phyloP scores from a whole-genome alignment of 2,113 vertebrate species.

The Pitta sordida region DNA sequence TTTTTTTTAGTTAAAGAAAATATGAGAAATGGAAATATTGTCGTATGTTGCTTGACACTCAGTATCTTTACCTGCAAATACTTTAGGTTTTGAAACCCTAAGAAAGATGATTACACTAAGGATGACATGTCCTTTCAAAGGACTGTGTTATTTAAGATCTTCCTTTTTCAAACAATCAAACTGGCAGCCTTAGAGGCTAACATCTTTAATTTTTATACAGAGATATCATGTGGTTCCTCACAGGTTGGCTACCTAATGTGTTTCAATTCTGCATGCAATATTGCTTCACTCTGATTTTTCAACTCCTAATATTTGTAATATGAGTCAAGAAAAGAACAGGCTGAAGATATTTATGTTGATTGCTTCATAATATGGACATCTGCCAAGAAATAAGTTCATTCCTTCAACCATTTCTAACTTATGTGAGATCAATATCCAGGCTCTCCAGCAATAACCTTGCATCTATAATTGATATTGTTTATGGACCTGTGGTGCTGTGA shows the following conservation, averaged over 20 bases:
- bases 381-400: slow-evolving; percentile 58
- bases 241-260: background rate
- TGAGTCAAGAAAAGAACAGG: slow-evolving; percentile 25
- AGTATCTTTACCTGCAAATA: slow-evolving; percentile 33
- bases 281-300: background rate
- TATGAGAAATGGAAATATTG: slow-evolving; percentile 40
- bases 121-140: background rate
- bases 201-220: background rate
- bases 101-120: background rate
- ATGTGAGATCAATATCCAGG: slow-evolving; percentile 45
- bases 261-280: background rate
- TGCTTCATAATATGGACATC: slow-evolving; percentile 54
- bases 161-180: background rate
- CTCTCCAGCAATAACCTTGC: slow-evolving; percentile 54
- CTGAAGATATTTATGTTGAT: slow-evolving; percentile 42
- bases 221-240: background rate
- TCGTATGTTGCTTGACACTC: slow-evolving; percentile 16
- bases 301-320: background rate
- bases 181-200: background rate
- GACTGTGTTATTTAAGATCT: background rate
- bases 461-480: slow-evolving; percentile 65
- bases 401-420: slow-evolving; percentile 45
- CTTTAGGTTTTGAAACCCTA: background rate
- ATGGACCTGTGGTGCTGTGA: background rate
- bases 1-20: slow-evolving; percentile 18